Conservation (phyloP, 2,888 invertebrate genomes). For the Eristalinus sepulchralis region DNA sequence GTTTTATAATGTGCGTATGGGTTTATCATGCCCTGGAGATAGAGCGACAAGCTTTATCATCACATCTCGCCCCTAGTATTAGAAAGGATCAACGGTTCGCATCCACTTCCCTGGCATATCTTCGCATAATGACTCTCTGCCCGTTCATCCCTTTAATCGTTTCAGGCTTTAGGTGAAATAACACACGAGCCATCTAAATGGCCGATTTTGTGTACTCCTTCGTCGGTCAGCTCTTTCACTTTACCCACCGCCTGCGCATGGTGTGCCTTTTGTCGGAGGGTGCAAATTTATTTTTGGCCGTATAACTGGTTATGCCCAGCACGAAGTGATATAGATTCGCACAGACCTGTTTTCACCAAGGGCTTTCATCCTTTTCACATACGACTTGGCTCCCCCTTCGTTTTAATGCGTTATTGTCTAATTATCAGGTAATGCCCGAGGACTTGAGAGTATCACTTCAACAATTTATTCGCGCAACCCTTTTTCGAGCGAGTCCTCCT, state of each 20-base stretch:
- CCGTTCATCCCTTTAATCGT: constrained; percentile 68
- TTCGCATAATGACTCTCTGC: constrained; percentile 52
- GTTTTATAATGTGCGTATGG: constrained; percentile 81
- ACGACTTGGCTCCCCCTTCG: constrained; percentile 30
- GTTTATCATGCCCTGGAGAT: constrained; percentile 79
- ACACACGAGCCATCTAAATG: constrained; percentile 70
- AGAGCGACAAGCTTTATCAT: constrained; percentile 80
- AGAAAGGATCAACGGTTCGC: constrained; percentile 66
- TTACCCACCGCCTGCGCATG: not conserved
- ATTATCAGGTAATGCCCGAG: constrained; percentile 71
- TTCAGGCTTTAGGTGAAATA: constrained; percentile 62
- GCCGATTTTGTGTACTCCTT: constrained; percentile 45
- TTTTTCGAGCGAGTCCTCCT: constrained; percentile 24
- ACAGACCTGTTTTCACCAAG: constrained; percentile 43
- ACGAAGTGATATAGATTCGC: constrained; percentile 42
- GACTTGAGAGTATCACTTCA: constrained; percentile 62
- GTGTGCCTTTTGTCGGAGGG: constrained; percentile 37
- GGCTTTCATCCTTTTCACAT: constrained; percentile 54
- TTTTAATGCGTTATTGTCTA: constrained; percentile 72
- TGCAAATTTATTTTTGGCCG: constrained; percentile 43
- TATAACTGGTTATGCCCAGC: constrained; percentile 53
- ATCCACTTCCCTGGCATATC: constrained; percentile 56
- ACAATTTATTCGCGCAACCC: constrained; percentile 64
- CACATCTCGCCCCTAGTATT: constrained; percentile 68
- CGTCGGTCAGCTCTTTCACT: constrained; percentile 30